A percentile compares a stretch with the other conserved stretches of the same genome.
phyloP scores from a whole-genome alignment of 2,797 vertebrate genomes.

The Halcyon chelicuti region DNA sequence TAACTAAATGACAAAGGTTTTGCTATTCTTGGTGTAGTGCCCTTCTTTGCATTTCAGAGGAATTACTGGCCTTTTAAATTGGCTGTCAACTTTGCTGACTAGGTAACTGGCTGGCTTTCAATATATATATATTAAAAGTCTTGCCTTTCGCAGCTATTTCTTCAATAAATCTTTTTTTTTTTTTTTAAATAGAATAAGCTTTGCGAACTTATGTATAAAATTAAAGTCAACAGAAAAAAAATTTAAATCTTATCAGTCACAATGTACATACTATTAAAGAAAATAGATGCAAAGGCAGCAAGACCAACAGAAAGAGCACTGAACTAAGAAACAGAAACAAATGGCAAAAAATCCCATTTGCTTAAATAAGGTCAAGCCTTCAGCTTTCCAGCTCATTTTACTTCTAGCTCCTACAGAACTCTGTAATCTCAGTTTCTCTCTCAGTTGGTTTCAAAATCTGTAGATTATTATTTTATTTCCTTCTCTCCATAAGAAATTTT shows the following conservation, averaged over 20 bases:
- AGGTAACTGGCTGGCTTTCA: slow-evolving; percentile 52
- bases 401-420: background rate
- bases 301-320: background rate
- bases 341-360: background rate
- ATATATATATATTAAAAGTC: slow-evolving; percentile 42
- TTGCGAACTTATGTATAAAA: background rate
- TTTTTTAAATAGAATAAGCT: background rate
- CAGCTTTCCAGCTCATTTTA: slow-evolving; percentile 1
- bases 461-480: background rate
- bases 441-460: background rate
- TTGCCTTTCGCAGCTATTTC: background rate
- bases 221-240: slow-evolving; percentile 13
- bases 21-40: slow-evolving; percentile 13
- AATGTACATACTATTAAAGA: background rate
- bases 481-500: background rate
- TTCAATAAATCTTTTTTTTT: background rate
- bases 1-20: slow-evolving; percentile 47
- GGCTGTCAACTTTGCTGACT: slow-evolving; percentile 47
- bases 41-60: slow-evolving; percentile 50
- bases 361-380: slow-evolving; percentile 19
- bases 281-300: background rate
- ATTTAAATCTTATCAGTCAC: background rate
- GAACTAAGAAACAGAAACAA: background rate
- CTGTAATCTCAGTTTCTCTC: background rate
- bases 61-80: slow-evolving; percentile 31